Base-by-base conservation (phyloP, 1,140 invertebrate genomes). In the Dendroctonus valens region DNA sequence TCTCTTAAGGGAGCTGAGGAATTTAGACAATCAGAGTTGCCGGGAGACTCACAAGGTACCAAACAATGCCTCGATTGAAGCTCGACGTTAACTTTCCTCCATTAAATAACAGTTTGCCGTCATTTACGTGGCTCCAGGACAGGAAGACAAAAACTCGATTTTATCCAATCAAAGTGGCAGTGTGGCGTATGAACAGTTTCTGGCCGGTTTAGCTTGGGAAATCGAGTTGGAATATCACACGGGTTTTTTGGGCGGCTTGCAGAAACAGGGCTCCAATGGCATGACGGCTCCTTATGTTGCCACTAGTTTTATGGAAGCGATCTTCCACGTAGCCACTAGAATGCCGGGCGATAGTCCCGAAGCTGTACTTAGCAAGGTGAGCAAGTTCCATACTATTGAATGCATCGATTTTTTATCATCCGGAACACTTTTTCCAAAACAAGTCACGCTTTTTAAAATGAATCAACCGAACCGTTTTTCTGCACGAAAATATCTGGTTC, bases 281-380 rank as follows among this genome's bases (percentile, higher is more conserved):
- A 86, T 91, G 38, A 95, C 91, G 11, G 94, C 96, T 1, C 96
- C 97, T 0, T 99, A 99, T 79, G 94, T 91, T 78, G 94, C 97
- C n/a, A 97, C 92, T 0, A 94, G 96, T 40, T 93, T 94, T 51
- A 80, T 89, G 11, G 94, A 96, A 80, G 88, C 92, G 37, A 80
- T 83, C 60, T 99, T 97, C 80, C 98, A 99, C 80, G 97, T 99
- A 38, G 93, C 96, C n/a, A 99, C 98, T 1, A 84, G 96, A 69
- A 97, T 99, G 90, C 94, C 94, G 14, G 91, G 91, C 0, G 89
- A 91, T 75, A 85, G 87, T 55, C 87, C 91, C 6, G 93, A 96
- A 79, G 89, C 90, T 63, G 86, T 96, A 73, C 83, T 97, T 65
- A 92, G 93, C 76, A 98, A 98, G 85, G 92, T 91, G 70, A 26